Evolutionary conservation across 2,888 invertebrate species (phyloP).

Genomic region (Limenitis camilla): DNA sequence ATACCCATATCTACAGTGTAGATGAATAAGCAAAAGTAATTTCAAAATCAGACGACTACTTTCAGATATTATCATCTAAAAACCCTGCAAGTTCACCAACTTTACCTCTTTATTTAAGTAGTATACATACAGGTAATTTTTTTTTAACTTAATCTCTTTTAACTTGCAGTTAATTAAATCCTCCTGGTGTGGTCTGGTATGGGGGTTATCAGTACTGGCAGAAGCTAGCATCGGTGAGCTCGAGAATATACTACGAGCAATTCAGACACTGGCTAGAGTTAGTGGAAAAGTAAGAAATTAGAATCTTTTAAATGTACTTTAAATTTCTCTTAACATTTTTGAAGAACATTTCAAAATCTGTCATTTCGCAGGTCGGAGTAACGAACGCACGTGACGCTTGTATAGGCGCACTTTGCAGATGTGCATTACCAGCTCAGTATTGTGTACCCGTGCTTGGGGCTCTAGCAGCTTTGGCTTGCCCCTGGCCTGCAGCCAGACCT

Average conservation of each 20-base stretch:
- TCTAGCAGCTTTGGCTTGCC: conserved; percentile 88
- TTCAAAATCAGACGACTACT: too few species aligned
- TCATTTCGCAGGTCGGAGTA: conserved; percentile 36
- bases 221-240: conserved; percentile 97
- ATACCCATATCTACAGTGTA: too few species aligned
- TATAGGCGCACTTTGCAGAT: conserved; percentile 94
- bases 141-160: not conserved
- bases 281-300: conserved; percentile 81
- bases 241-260: conserved; percentile 92
- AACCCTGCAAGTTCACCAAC: too few species aligned
- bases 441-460: conserved; percentile 90
- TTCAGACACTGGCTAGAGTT: conserved; percentile 91
- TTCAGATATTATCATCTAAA: too few species aligned
- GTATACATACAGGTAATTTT: not conserved
- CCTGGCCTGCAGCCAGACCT: conserved; percentile 88
- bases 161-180: conserved; percentile 87
- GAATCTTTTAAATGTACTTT: not conserved
- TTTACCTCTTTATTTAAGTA: not conserved
- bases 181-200: conserved; percentile 95
- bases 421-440: conserved; percentile 97
- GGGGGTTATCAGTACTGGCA: conserved; percentile 91
- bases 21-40: too few species aligned
- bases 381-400: conserved; percentile 91
- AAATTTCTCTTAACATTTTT: not conserved
- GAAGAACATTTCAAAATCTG: not conserved